Percentiles rank a stretch among this genome's conserved stretches.
Evolutionary conservation across 2,113 vertebrate species (phyloP).

Genomic region (Piprites chloris): DNA sequence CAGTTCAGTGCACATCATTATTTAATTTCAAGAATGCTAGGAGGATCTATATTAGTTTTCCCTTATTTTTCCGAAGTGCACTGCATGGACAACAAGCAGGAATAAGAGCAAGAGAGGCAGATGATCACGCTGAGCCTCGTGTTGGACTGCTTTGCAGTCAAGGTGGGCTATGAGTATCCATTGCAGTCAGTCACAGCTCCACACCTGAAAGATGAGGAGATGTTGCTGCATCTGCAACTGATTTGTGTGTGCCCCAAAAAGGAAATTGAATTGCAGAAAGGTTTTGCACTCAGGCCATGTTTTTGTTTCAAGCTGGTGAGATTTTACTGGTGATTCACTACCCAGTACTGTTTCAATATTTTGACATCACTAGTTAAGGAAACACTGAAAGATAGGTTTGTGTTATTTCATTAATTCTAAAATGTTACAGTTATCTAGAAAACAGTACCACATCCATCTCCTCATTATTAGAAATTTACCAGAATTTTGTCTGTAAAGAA

Average conservation of each 20-base stretch:
- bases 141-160: background rate
- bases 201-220: constrained; percentile 3
- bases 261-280: constrained; percentile 7
- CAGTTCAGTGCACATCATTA: background rate
- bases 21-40: background rate
- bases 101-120: background rate
- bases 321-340: background rate
- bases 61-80: background rate
- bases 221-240: background rate
- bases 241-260: background rate
- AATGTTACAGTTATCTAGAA: background rate
- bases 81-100: background rate
- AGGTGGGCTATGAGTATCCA: background rate
- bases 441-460: background rate
- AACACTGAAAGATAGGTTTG: background rate
- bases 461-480: background rate
- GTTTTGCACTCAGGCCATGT: background rate
- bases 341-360: background rate
- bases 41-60: background rate
- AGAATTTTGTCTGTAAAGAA: background rate
- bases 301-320: constrained; percentile 19
- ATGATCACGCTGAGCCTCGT: background rate
- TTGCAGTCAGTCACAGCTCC: background rate
- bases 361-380: background rate
- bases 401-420: background rate